Evolutionary conservation across 2,113 vertebrate genomes (phyloP).

Genomic region (Anolis sagrei): DNA sequence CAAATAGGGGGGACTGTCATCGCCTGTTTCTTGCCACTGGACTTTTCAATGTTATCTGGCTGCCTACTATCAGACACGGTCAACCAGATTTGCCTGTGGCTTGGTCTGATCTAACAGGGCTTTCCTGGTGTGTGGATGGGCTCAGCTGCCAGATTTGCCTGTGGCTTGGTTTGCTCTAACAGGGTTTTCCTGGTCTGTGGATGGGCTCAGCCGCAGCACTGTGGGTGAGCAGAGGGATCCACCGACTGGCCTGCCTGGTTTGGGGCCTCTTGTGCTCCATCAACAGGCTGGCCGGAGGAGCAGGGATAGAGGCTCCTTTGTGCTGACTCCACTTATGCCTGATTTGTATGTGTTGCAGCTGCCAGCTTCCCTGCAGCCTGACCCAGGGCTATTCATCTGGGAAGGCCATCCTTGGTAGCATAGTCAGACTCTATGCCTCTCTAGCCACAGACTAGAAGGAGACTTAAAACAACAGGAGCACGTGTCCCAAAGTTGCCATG

Average conservation of each 20-base stretch:
- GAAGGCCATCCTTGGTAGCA: slow-evolving; percentile 15
- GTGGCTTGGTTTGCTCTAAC: not conserved
- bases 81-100: not conserved
- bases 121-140: not conserved
- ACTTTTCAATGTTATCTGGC: not conserved
- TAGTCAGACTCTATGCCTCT: not conserved
- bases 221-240: slow-evolving; percentile 10
- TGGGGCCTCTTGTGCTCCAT: slow-evolving; percentile 27
- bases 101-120: not conserved
- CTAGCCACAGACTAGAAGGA: not conserved
- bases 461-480: slow-evolving; percentile 5
- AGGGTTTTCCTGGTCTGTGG: not conserved
- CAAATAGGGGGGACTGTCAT: not conserved
- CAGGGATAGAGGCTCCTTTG: slow-evolving; percentile 79
- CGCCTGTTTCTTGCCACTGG: not conserved
- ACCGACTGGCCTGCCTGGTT: accelerated
- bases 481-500: not conserved
- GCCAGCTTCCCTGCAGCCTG: slow-evolving; percentile 67
- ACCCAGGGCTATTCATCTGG: slow-evolving; percentile 63
- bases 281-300: not conserved
- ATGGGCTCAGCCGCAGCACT: not conserved
- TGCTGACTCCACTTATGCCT: slow-evolving; percentile 67
- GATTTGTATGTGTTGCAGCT: slow-evolving; percentile 76
- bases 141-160: not conserved
- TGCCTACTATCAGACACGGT: not conserved